A percentile compares a stretch with the other conserved stretches of the same genome.
phyloP scores from a whole-genome alignment of 2,113 vertebrate species.

The Carassius gibelio region DNA sequence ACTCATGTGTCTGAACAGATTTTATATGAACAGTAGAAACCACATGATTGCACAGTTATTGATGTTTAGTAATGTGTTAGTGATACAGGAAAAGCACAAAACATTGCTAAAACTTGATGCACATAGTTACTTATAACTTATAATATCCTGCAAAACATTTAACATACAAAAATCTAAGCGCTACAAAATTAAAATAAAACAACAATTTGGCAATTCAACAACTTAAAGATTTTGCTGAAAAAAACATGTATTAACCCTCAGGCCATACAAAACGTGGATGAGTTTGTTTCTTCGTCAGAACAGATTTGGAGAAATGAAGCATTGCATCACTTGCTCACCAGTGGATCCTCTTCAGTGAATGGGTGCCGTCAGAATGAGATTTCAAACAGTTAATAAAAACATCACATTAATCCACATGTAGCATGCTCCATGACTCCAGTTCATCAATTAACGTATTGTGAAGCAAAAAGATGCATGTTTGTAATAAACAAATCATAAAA shows the following conservation, averaged over 20 bases:
- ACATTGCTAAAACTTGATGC: neutral
- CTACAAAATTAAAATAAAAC: neutral
- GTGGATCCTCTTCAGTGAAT: neutral
- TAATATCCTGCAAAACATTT: neutral
- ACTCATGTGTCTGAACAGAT: neutral
- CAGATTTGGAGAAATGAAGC: too few species aligned
- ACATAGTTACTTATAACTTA: neutral
- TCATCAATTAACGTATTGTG: too few species aligned
- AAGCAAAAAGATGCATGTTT: too few species aligned
- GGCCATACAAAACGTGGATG: neutral
- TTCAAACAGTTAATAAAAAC: too few species aligned
- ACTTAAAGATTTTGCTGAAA: too few species aligned
- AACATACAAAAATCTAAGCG: neutral
- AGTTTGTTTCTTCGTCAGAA: neutral
- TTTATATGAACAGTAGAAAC: neutral
- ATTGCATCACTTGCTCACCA: too few species aligned
- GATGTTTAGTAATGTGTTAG: neutral
- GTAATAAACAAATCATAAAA: too few species aligned
- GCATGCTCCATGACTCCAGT: too few species aligned
- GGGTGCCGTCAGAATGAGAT: neutral
- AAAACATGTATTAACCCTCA: too few species aligned
- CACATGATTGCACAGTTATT: neutral
- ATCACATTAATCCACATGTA: too few species aligned
- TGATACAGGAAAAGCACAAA: neutral
- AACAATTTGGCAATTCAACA: neutral